Conservation (phyloP, 2,797 vertebrate species). For the Syngnathus rostellatus region DNA sequence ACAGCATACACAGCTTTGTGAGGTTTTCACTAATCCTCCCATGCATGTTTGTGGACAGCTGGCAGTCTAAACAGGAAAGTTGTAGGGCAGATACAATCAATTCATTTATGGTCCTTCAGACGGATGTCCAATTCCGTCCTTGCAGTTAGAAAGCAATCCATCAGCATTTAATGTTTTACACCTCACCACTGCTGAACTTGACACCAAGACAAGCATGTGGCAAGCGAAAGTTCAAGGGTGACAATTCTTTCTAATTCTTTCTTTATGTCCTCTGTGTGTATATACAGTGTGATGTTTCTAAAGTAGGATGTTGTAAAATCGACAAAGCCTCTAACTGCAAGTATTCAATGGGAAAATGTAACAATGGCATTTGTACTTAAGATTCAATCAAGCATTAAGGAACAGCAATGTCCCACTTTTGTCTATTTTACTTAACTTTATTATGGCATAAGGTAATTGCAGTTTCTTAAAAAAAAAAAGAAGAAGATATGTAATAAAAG, state of each 20-base stretch:
- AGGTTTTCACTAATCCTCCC: neutral
- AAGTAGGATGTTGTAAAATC: constrained; percentile 55
- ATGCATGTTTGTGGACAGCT: neutral
- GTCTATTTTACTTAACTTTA: constrained; percentile 55
- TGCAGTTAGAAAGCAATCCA: constrained; percentile 30
- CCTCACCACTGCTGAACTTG: constrained; percentile 13
- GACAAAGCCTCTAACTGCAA: constrained; percentile 31
- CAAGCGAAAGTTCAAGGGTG: constrained; percentile 8
- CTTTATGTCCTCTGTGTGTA: constrained; percentile 39
- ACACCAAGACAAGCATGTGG: constrained; percentile 37
- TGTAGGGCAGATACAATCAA: neutral
- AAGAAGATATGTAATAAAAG: constrained; percentile 52
- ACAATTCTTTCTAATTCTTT: constrained; percentile 1
- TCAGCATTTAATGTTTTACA: constrained; percentile 26
- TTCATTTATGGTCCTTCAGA: neutral
- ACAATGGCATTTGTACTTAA: constrained; percentile 41
- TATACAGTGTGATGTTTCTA: constrained; percentile 55
- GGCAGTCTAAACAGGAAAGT: neutral
- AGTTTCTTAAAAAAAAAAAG: constrained; percentile 51
- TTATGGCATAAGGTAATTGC: constrained; percentile 57
- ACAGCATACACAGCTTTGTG: neutral
- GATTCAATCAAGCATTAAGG: constrained; percentile 40
- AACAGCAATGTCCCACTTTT: constrained; percentile 37
- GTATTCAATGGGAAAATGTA: constrained; percentile 34
- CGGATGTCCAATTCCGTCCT: constrained; percentile 11